Evolutionary conservation across 2,113 vertebrate genomes (phyloP).

Genomic region (Ancistrus triradiatus): DNA sequence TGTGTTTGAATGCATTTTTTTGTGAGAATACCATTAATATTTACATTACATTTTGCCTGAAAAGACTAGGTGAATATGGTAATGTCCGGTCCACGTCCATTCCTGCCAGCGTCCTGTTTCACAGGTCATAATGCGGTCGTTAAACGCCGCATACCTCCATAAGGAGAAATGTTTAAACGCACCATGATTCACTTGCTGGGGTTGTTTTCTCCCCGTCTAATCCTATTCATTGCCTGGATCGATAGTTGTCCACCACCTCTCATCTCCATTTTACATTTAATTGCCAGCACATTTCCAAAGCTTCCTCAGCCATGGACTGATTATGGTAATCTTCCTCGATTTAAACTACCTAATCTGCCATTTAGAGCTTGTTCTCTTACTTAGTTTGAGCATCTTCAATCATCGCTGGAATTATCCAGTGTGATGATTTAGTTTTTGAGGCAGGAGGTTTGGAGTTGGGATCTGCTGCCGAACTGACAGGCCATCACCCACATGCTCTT

Average conservation of each 20-base stretch:
- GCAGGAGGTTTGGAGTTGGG: constrained; percentile 27
- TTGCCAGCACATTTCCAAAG: constrained; percentile 61
- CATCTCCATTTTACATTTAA: constrained; percentile 62
- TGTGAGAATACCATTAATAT: too few species aligned
- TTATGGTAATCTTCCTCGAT: constrained; percentile 61
- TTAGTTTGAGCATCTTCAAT: constrained; percentile 58
- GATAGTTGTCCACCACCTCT: constrained; percentile 30
- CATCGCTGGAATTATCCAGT: constrained; percentile 49
- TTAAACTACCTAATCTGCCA: constrained; percentile 55
- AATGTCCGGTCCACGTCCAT: too few species aligned
- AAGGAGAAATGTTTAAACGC: too few species aligned
- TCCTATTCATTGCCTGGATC: constrained; percentile 41
- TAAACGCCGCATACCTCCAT: too few species aligned
- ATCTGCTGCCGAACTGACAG: constrained; percentile 28
- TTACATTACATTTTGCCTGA: too few species aligned
- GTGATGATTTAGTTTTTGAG: constrained; percentile 54
- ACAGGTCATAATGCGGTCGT: too few species aligned
- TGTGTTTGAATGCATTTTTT: too few species aligned
- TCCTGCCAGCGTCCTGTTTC: too few species aligned
- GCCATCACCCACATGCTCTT: constrained; percentile 13
- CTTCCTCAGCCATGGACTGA: constrained; percentile 61
- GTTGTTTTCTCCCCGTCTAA: background rate
- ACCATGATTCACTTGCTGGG: too few species aligned
- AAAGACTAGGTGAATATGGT: too few species aligned
- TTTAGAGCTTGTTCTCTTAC: constrained; percentile 45